These are phyloP conservation scores for Drosophila guanche DNA, from an alignment of 1,140 invertebrate genomes.

Conservation along the genomic window DNA sequence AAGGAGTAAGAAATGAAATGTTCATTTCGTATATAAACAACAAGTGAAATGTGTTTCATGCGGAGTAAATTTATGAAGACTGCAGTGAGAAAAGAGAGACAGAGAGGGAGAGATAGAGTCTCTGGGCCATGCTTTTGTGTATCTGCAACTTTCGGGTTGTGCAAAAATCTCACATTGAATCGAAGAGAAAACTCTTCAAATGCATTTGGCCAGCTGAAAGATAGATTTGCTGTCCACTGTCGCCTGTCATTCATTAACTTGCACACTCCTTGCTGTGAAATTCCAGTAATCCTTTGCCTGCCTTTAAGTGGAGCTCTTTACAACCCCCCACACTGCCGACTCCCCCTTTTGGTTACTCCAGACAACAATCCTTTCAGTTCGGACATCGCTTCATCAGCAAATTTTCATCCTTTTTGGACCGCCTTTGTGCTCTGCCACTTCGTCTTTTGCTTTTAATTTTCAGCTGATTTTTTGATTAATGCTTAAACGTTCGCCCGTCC, in stretches of 20 bases:
- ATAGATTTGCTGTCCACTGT: too few species aligned
- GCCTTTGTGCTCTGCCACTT: conserved; percentile 31
- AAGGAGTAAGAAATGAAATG: conserved; percentile 41
- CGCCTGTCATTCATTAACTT: too few species aligned
- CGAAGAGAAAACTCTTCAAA: too few species aligned
- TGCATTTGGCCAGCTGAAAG: too few species aligned
- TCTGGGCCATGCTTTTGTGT: conserved; percentile 27
- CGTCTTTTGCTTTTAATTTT: conserved; percentile 67
- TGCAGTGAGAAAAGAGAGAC: conserved; percentile 6
- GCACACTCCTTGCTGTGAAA: too few species aligned
- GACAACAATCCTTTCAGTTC: conserved; percentile 63
- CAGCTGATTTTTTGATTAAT: conserved; percentile 81
- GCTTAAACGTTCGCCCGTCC: conserved; percentile 62
- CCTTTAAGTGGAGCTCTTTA: too few species aligned
- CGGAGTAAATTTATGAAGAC: conserved; percentile 43
- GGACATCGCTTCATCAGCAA: conserved; percentile 43
- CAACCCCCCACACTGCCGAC: neutral
- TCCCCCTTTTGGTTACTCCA: neutral
- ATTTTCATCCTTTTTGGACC: conserved; percentile 42
- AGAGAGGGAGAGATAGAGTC: neutral
- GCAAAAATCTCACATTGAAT: neutral
- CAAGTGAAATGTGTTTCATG: conserved; percentile 53
- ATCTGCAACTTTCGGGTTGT: conserved; percentile 13
- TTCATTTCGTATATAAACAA: conserved; percentile 57
- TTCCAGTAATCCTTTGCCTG: too few species aligned